A percentile compares a stretch with the other conserved stretches of the same genome.
These are phyloP conservation scores for Gouania willdenowi DNA, from an alignment of 2,797 vertebrate species.

Conservation along the genomic window DNA sequence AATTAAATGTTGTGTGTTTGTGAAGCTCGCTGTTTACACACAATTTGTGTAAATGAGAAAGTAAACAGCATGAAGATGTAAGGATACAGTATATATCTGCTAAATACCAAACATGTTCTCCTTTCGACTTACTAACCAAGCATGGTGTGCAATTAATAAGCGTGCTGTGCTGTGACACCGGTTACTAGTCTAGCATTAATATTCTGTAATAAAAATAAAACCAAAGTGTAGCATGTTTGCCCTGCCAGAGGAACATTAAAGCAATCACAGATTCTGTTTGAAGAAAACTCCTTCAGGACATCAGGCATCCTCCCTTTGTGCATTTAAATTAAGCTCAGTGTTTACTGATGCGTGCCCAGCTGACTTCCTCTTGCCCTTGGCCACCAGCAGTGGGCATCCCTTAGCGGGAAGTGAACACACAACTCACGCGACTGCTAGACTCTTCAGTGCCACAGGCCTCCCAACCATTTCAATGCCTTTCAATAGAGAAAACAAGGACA, in stretches of 20 bases:
- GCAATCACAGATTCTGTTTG: constrained; percentile 51
- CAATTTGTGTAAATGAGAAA: constrained; percentile 8
- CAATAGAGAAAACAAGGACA: constrained; percentile 11
- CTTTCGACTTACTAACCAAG: background rate
- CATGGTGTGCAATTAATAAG: background rate
- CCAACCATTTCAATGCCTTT: constrained; percentile 17
- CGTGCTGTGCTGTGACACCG: too few relatives aligned
- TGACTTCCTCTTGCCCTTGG: constrained; percentile 39
- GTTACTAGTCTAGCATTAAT: too few relatives aligned
- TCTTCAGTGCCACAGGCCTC: constrained; percentile 14
- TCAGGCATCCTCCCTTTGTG: constrained; percentile 33
- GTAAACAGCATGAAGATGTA: constrained; percentile 33
- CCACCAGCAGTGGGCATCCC: constrained; percentile 16
- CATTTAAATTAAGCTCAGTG: constrained; percentile 41
- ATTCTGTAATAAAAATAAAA: constrained; percentile 6
- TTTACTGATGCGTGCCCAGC: constrained; percentile 38
- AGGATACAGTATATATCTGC: constrained; percentile 9
- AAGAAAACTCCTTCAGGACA: constrained; percentile 39
- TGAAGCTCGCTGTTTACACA: constrained; percentile 31
- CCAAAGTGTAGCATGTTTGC: constrained; percentile 9
- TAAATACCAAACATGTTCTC: constrained; percentile 13
- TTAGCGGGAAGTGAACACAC: constrained; percentile 23
- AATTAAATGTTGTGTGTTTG: constrained; percentile 42
- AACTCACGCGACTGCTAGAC: constrained; percentile 15
- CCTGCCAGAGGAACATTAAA: constrained; percentile 42